phyloP scores from a whole-genome alignment of 2,888 invertebrate species.

The Busseola fusca region DNA sequence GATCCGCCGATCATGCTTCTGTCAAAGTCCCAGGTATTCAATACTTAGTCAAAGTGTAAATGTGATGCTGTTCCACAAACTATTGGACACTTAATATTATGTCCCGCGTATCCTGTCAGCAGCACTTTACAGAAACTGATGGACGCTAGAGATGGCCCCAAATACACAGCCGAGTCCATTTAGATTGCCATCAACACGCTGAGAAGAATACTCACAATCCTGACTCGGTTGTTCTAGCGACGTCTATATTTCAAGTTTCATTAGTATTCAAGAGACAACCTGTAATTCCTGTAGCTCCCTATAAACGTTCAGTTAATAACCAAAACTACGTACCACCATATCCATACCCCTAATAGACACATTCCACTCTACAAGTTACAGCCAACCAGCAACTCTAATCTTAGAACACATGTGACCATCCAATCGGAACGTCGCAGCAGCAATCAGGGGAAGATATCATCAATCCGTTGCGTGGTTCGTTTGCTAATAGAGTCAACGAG shows the following conservation, averaged over 20 bases:
- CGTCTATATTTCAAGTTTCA: conserved; percentile 3
- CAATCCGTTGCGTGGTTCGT: conserved; percentile 67
- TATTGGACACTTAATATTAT: background rate
- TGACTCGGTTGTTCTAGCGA: background rate
- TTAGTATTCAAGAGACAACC: conserved; percentile 15
- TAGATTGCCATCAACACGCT: background rate
- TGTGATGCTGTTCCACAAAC: background rate
- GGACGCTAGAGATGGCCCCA: background rate
- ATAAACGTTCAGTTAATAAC: conserved; percentile 3
- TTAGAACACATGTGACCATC: conserved; percentile 60
- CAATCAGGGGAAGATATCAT: conserved; percentile 65
- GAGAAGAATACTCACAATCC: background rate
- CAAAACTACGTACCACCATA: conserved; percentile 8
- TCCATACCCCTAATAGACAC: conserved; percentile 3
- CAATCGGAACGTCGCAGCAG: conserved; percentile 58
- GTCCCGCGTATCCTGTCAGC: background rate
- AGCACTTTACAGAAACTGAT: background rate
- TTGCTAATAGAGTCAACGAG: conserved; percentile 68
- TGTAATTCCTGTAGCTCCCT: background rate
- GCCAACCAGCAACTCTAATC: conserved; percentile 46
- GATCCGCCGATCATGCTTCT: background rate
- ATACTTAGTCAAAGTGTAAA: conserved; percentile 1
- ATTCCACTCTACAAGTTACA: conserved; percentile 18
- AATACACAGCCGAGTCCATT: background rate
- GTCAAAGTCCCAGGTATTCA: background rate